Conservation (phyloP, 2,888 invertebrate genomes). For the Coleophora flavipennella region DNA sequence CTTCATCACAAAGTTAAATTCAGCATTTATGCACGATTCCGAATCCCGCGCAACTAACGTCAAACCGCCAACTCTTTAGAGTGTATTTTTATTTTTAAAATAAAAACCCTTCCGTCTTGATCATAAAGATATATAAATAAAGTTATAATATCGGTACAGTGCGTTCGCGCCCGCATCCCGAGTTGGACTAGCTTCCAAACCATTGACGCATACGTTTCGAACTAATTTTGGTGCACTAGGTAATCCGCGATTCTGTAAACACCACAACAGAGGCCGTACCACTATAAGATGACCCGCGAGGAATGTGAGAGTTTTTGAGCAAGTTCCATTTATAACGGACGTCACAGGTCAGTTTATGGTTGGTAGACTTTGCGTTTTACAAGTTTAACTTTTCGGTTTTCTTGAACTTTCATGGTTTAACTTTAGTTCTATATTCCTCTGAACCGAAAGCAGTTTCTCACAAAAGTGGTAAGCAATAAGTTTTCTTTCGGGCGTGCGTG, state of each 20-base stretch:
- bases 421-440: constrained; percentile 22
- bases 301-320: not conserved
- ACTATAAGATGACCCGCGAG: constrained; percentile 26
- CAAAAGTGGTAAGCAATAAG: constrained; percentile 52
- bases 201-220: constrained; percentile 69
- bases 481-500: constrained; percentile 66
- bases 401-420: constrained; percentile 11
- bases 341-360: constrained; percentile 28
- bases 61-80: constrained; percentile 38
- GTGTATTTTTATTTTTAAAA: constrained; percentile 62
- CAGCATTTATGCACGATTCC: too few relatives aligned
- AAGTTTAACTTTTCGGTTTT: constrained; percentile 23
- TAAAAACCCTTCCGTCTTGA: constrained; percentile 45
- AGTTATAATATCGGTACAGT: constrained; percentile 30
- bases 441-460: constrained; percentile 4
- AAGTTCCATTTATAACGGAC: constrained; percentile 9
- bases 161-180: constrained; percentile 41
- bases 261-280: constrained; percentile 47
- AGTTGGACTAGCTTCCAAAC: constrained; percentile 35
- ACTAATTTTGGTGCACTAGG: constrained; percentile 70
- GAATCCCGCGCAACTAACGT: constrained; percentile 27
- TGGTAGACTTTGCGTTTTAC: constrained; percentile 34
- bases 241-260: constrained; percentile 71
- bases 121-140: constrained; percentile 65
- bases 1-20: too few relatives aligned